A percentile compares a stretch with the other conserved stretches of the same genome.
Evolutionary conservation across 37 sponge, comb jelly and placozoan species (phyloP).

Genomic region (Beroe forskalii): DNA sequence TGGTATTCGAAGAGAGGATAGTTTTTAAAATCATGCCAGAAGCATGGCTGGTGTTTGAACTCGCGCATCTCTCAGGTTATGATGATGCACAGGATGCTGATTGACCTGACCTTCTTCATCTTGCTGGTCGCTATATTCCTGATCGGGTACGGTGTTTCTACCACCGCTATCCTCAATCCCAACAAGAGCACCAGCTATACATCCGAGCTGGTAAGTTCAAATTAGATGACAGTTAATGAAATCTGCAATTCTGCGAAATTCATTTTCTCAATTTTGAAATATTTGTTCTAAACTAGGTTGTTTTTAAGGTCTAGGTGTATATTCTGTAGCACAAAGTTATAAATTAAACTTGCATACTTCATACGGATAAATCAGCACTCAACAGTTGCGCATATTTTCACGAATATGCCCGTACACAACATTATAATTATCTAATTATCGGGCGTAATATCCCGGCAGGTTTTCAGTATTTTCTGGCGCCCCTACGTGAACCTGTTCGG

Average conservation of each 20-base stretch:
- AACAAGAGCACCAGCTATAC: not conserved
- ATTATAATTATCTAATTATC: too few species aligned
- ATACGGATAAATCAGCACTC: too few species aligned
- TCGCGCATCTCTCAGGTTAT: constrained; percentile 32
- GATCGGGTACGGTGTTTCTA: constrained; percentile 18
- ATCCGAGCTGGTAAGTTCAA: not conserved
- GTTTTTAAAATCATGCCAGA: too few species aligned
- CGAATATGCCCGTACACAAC: too few species aligned
- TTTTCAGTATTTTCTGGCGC: not conserved
- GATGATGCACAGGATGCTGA: constrained; percentile 35
- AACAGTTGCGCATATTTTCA: too few species aligned
- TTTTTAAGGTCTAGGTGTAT: too few species aligned
- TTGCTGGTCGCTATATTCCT: constrained; percentile 6
- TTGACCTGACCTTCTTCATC: constrained; percentile 35
- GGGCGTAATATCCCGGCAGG: not conserved
- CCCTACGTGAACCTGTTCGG: constrained; percentile 44
- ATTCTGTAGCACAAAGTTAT: too few species aligned
- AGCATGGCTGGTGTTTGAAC: too few species aligned
- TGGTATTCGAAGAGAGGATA: too few species aligned
- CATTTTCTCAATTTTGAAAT: not conserved
- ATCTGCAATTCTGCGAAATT: too few species aligned
- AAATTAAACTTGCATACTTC: too few species aligned
- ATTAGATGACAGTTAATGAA: too few species aligned
- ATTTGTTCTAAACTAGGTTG: not conserved
- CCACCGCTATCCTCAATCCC: not conserved